These are phyloP conservation scores for Heterodera carotae DNA, from an alignment of 1,140 invertebrate species.

Conservation along the genomic window DNA sequence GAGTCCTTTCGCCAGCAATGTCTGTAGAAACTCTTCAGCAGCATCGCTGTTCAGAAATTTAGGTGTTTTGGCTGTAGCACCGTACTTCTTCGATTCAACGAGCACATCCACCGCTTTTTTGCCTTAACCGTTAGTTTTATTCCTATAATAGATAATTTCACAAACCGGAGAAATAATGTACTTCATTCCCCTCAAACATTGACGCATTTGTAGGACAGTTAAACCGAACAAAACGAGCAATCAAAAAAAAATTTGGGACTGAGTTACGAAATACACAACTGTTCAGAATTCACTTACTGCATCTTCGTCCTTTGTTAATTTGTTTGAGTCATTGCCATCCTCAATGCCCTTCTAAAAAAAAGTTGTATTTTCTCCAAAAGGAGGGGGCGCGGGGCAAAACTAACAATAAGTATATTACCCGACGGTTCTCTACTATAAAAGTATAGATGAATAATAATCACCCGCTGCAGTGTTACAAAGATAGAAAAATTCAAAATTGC, in stretches of 20 bases:
- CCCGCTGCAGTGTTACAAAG: no score
- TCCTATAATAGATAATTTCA: no score
- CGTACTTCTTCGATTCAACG: conserved; percentile 88
- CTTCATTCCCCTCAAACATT: conserved; percentile 90
- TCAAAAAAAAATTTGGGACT: conserved; percentile 44
- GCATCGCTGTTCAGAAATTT: conserved; percentile 81
- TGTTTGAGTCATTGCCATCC: conserved; percentile 10
- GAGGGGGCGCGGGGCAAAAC: no score
- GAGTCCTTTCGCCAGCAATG: conserved; percentile 66
- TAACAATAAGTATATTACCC: no score
- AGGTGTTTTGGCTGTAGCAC: conserved; percentile 73
- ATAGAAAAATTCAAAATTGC: not conserved
- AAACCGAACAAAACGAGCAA: conserved; percentile 88
- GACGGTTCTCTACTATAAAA: no score
- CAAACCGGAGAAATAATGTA: conserved; percentile 90
- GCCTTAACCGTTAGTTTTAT: conserved; percentile 64
- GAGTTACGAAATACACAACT: not conserved
- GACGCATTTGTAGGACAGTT: conserved; percentile 91
- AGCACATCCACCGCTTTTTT: conserved; percentile 85
- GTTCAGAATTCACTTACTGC: conserved; percentile 58
- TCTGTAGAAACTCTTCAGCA: conserved; percentile 78
- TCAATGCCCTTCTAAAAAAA: not conserved
- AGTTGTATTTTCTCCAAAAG: no score
- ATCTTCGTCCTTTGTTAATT: conserved; percentile 82
- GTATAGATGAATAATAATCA: no score